Evolutionary conservation across 2,888 invertebrate species (phyloP), one percentile per base, ranked within the genome.

Genomic region (Alitta virens): DNA sequence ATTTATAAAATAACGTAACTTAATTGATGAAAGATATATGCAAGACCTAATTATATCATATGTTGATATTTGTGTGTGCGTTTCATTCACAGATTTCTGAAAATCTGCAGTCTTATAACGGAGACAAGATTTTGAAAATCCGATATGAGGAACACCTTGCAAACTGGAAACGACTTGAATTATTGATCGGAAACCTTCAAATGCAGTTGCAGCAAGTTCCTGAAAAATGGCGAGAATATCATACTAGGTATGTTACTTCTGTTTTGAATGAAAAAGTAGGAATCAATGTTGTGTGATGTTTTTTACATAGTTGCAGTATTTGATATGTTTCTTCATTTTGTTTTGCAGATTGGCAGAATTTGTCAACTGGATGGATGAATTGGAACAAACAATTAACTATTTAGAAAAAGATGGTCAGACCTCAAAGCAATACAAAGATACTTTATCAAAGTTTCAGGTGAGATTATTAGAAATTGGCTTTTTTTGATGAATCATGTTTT

Each of bases 311-410:
- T n/a, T n/a, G n/a, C n/a, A n/a, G n/a, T n/a, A n/a, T n/a, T n/a
- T n/a, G n/a, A n/a, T n/a, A 18, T 16, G 46, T 46, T 46, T 46
- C n/a, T n/a, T 46, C n/a, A 16, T 16, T 16, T 18, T 46, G 3
- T 18, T 46, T n/a, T n/a, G 9, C 69, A 87, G 87, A 72, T 91
- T 91, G 78, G 85, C 86, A 49, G 90, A 90, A 71, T 92, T 96
- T 88, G 88, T 88, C 24, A 84, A 85, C 40, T 96, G 95, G 95
- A 94, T 96, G 92, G 90, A 92, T 72, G 87, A 88, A 50, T 92
- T 95, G 0, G 94, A 94, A 76, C 86, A 86, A 61, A 90, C 91
- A 14, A 86, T 95, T 76, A 88, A 90, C 73, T 90, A 89, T 68
- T 90, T 96, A 70, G 88, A 92, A 12, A 87, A 92, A 12, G 87